Evolutionary conservation across 30 jellyfish, hydroid and myxozoan species (phyloP), one percentile per base, ranked within the genome.

Genomic region (Cassiopea andromeda): DNA sequence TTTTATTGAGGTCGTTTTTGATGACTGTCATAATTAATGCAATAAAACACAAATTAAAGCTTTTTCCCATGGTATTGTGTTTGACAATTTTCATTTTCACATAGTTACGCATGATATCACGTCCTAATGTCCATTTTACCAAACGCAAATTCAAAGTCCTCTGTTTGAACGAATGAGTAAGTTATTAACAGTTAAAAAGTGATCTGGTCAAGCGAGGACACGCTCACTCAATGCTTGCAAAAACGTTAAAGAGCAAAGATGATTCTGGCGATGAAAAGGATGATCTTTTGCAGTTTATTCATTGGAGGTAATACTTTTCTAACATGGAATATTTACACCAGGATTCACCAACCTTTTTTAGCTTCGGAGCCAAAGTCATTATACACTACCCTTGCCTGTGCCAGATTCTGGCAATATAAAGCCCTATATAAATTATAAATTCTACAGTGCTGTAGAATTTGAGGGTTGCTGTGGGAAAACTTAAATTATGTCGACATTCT

Each of bases 31-130:
- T 77, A 18, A 77, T 59, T 77, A 50, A 77, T 46, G 86, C 86
- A 77, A 77, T 77, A 17, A 77, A 48, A 38, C 4, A 2, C 49
- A 70, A 43, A 48, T 77, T 50, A 77, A 15, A 50, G 18, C 16
- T 74, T 80, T 70, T 81, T 81, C 90, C 90, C 90, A 81, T 81
- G 90, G 67, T 81, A 81, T 81, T 81, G 90, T 60, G 10, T 70
- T 8, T 46, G 2, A 48, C 2, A 43, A 38, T 77, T 17, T 77
- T 43, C 74, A 48, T 48, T 49, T 77, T 7, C 74, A 1, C 70
- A 77, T 61, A 19, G 74, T 48, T 77, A 77, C 86, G 86, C 86
- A 70, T 70, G 79, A 70, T 7, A 70, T 70, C 8, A 4, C 73
- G 4, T 61, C 19, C 27, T 61, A 61, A 61, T 61, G 43, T 61